A percentile compares a stretch with the other conserved stretches of the same genome.
phyloP scores from a whole-genome alignment of 1,140 invertebrate species.

The Cyclargus thomasi region DNA sequence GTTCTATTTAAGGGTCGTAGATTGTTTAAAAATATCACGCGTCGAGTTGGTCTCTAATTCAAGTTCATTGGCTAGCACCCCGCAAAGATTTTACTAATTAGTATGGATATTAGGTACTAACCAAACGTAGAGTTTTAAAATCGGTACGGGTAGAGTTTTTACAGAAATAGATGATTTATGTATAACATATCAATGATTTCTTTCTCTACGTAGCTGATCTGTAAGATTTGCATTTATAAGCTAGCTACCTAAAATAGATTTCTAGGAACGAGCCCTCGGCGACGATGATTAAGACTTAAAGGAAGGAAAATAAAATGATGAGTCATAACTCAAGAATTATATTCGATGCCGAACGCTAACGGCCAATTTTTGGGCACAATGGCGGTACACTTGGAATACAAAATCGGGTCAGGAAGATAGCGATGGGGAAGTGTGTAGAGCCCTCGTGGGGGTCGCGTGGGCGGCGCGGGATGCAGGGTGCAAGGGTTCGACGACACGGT shows the following conservation, averaged over 20 bases:
- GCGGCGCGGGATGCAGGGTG: constrained; percentile 32
- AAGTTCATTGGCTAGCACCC: constrained; percentile 67
- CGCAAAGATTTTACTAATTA: constrained; percentile 36
- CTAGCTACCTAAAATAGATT: background rate
- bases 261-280: background rate
- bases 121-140: no score
- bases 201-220: no score
- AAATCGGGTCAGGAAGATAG: constrained; percentile 63
- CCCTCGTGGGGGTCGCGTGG: constrained; percentile 31
- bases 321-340: constrained; percentile 6
- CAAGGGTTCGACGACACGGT: constrained; percentile 64
- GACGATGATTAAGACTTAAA: background rate
- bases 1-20: constrained; percentile 24
- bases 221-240: no score
- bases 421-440: constrained; percentile 44
- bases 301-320: constrained; percentile 17
- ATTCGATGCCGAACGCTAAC: background rate
- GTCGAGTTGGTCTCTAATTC: constrained; percentile 59
- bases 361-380: constrained; percentile 28
- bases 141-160: no score
- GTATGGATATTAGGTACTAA: background rate
- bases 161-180: no score
- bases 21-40: constrained; percentile 47
- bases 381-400: constrained; percentile 33
- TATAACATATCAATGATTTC: no score